Evolutionary conservation across 2,888 invertebrate species (phyloP).

Genomic region (Eupithecia tripunctaria): DNA sequence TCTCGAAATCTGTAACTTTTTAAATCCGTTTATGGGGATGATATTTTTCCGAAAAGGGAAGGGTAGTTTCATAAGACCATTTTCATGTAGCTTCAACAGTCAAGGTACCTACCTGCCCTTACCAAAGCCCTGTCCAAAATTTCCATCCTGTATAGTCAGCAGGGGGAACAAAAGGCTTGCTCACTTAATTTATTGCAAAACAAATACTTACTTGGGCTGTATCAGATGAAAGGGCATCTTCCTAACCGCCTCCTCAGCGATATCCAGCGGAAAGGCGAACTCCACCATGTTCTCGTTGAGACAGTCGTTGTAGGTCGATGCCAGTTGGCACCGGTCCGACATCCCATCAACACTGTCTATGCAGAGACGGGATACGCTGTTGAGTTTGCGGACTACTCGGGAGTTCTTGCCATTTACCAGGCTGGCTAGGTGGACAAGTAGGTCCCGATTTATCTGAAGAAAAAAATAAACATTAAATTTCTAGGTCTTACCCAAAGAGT

Average conservation of each 20-base stretch:
- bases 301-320: conserved; percentile 78
- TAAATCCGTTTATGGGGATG: no score
- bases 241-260: conserved; percentile 76
- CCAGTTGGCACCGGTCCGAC: conserved; percentile 75
- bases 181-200: neutral
- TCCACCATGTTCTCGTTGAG: conserved; percentile 79
- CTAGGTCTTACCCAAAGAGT: neutral
- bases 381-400: conserved; percentile 73
- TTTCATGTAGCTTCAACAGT: no score
- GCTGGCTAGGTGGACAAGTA: conserved; percentile 72
- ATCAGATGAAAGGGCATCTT: conserved; percentile 81
- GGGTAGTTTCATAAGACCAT: no score
- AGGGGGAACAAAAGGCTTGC: neutral
- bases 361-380: conserved; percentile 73
- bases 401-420: conserved; percentile 78
- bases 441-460: conserved; percentile 72
- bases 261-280: conserved; percentile 75
- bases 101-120: no score
- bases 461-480: neutral
- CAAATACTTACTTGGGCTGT: conserved; percentile 71
- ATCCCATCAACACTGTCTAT: conserved; percentile 77
- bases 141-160: no score
- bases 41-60: no score
- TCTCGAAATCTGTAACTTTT: no score
- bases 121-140: no score